Evolutionary conservation across 2,888 invertebrate genomes (phyloP), one percentile per base, ranked within the genome.

Genomic region (Rhimphoctona megacephalus): DNA sequence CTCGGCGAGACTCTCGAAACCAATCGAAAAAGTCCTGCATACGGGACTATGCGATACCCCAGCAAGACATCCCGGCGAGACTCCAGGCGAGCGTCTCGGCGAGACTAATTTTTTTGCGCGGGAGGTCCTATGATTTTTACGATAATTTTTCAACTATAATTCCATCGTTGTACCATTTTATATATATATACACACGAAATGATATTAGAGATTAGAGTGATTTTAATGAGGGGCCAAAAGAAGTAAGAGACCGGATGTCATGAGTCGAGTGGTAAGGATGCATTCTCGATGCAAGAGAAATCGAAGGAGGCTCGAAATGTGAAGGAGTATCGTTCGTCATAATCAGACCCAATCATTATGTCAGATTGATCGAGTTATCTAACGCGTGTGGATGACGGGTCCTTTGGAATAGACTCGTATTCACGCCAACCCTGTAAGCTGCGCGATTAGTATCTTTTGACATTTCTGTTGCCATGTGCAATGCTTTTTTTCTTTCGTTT

Each of bases 311-410:
- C 74, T 6, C 25, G 67, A 82, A 81, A 70, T 39, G 46, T 79
- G 82, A 69, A 83, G 64, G 83, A 72, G 46, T 81, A 83, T 90
- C 90, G 82, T 90, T 88, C 85, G 85, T 90, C 89, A 90, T 85
- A 88, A 89, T 90, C 88, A 86, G 79, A 70, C 54, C 52, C 83
- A 83, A 90, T 89, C 88, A 88, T 89, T 87, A 88, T 87, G 86
- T 85, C 85, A 85, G 85, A 85, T 88, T 85, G 87, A 86, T 88
- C 86, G 85, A 85, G 79, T 87, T 88, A 87, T 84, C 83, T 81
- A 67, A 25, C 69, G 39, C 33, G 39, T 78, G 77, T 54, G 54
- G 69, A 78, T 67, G 78, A 77, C 61, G 67, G 69, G 69, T 69
- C 46, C 80, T 79, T 74, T 49, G 67, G 19, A 78, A 52, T 36